Percentiles rank a stretch among this genome's conserved stretches.
Evolutionary conservation across 2,113 vertebrate species (phyloP).

Genomic region (Gadus chalcogrammus): DNA sequence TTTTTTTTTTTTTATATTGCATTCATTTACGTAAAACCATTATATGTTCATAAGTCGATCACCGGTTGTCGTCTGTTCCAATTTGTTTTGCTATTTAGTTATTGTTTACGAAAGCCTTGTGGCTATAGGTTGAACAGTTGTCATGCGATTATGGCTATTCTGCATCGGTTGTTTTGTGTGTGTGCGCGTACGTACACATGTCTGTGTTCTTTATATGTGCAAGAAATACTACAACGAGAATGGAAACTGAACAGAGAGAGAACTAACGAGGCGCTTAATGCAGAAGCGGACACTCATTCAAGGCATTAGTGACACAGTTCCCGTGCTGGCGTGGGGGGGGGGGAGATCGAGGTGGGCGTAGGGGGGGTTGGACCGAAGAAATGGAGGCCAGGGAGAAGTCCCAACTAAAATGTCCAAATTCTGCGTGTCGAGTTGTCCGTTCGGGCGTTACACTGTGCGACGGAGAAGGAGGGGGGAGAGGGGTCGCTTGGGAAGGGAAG

Average conservation of each 20-base stretch:
- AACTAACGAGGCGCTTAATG: conserved; percentile 54
- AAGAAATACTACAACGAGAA: conserved; percentile 10
- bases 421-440: conserved; percentile 33
- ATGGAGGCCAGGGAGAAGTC: conserved; percentile 33
- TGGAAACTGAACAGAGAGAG: conserved; percentile 49
- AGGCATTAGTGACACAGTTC: conserved; percentile 72
- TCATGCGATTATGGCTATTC: conserved; percentile 58
- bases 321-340: conserved; percentile 61
- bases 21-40: conserved; percentile 54
- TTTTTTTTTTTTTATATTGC: conserved; percentile 69
- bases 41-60: conserved; percentile 50
- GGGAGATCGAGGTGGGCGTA: conserved; percentile 15
- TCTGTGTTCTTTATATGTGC: conserved; percentile 12
- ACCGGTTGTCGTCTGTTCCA: conserved; percentile 32
- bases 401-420: conserved; percentile 27
- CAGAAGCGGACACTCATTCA: conserved; percentile 66
- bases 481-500: not conserved
- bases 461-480: not conserved
- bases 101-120: conserved; percentile 30
- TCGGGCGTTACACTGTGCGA: not conserved
- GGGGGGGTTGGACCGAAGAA: not conserved
- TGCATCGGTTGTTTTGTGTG: conserved; percentile 33
- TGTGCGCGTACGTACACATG: conserved; percentile 13
- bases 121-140: conserved; percentile 40
- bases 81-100: conserved; percentile 27